Evolutionary conservation across 2,113 vertebrate species (phyloP).

Genomic region (Corythaeola cristata): DNA sequence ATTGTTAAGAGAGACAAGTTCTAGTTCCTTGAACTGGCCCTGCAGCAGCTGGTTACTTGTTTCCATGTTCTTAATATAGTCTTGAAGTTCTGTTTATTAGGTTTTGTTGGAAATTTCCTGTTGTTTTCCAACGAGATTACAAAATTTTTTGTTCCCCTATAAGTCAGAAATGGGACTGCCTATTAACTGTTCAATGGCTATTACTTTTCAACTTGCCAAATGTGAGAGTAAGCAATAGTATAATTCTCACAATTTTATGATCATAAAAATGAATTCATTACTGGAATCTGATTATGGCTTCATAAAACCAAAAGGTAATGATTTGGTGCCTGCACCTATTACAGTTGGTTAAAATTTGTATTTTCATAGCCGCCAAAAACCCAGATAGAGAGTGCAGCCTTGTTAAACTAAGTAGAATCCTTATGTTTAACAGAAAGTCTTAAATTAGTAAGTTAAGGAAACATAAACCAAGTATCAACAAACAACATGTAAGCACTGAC

Average conservation of each 20-base stretch:
- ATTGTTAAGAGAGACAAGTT: background rate
- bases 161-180: background rate
- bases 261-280: constrained; percentile 54
- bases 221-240: constrained; percentile 18
- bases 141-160: background rate
- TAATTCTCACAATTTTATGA: constrained; percentile 25
- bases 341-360: constrained; percentile 20
- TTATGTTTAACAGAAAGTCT: background rate
- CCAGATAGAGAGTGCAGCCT: background rate
- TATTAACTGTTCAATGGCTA: background rate
- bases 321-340: constrained; percentile 11
- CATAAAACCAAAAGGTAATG: constrained; percentile 54
- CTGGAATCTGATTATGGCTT: constrained; percentile 1
- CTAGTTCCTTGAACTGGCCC: background rate
- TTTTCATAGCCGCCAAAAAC: background rate
- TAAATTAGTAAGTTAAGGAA: background rate
- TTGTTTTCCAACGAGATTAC: background rate
- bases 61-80: background rate
- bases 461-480: background rate
- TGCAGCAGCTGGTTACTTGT: background rate
- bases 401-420: background rate
- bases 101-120: background rate
- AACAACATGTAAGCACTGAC: background rate
- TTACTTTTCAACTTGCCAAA: constrained; percentile 28
- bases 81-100: background rate